Percentiles rank a stretch among this genome's conserved stretches.
phyloP scores from a whole-genome alignment of 92 coral and sea anemone genomes.

The Epizoanthus rinbou region DNA sequence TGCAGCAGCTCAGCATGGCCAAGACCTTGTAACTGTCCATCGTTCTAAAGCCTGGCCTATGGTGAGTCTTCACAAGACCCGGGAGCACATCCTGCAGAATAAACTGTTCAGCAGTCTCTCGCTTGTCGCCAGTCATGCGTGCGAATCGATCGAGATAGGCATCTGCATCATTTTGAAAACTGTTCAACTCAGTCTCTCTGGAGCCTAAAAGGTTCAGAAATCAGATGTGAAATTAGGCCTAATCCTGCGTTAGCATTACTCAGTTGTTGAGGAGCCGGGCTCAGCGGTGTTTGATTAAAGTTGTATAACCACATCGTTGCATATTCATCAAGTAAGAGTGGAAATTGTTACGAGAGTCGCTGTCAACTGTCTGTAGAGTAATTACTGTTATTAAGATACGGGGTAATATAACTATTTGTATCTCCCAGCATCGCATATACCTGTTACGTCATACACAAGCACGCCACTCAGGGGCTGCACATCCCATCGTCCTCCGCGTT shows the following conservation, averaged over 20 bases:
- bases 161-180: slow-evolving; percentile 23
- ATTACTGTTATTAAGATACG: too few relatives aligned
- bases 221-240: too few relatives aligned
- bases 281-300: too few relatives aligned
- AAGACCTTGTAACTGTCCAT: neutral
- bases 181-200: slow-evolving; percentile 6
- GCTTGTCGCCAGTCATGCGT: slow-evolving; percentile 11
- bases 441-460: neutral
- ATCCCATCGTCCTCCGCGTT: slow-evolving; percentile 23
- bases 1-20: slow-evolving; percentile 15
- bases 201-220: neutral
- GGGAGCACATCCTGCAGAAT: neutral
- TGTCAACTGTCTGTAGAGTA: too few relatives aligned
- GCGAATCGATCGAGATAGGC: slow-evolving; percentile 1
- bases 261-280: too few relatives aligned
- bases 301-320: too few relatives aligned
- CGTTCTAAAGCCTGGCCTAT: neutral
- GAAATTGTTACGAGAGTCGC: too few relatives aligned
- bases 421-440: neutral
- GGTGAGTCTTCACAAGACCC: neutral
- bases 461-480: slow-evolving; percentile 20
- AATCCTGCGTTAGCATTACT: too few relatives aligned
- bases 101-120: slow-evolving; percentile 24
- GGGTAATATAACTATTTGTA: too few relatives aligned
- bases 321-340: too few relatives aligned